These are phyloP conservation scores for Camponotus pennsylvanicus DNA, from an alignment of 1,140 invertebrate species.

Conservation along the genomic window DNA sequence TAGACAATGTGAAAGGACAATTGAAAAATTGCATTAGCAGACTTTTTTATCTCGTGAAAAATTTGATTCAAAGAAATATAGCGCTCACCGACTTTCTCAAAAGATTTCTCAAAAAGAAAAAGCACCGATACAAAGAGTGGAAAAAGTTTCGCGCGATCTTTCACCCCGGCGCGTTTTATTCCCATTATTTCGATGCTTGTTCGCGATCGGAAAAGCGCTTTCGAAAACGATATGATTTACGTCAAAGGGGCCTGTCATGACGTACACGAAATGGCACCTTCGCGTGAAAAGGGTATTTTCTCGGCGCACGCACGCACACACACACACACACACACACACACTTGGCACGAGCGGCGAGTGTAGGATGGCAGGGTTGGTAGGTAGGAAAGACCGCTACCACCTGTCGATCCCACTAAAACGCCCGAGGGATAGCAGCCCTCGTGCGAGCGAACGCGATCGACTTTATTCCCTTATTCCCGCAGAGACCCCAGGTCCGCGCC, in stretches of 20 bases:
- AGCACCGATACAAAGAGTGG: neutral
- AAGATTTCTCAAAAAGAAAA: neutral
- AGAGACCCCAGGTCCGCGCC: conserved; percentile 26
- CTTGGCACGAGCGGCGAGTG: conserved; percentile 5
- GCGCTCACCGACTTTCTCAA: neutral
- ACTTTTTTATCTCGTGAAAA: neutral
- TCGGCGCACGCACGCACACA: conserved; percentile 9
- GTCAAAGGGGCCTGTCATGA: conserved; percentile 59
- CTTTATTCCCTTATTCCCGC: conserved; percentile 62
- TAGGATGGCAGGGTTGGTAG: too few relatives aligned
- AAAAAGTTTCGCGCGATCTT: conserved; percentile 24
- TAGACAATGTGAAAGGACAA: neutral
- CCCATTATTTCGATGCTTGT: conserved; percentile 58
- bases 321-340: too few relatives aligned
- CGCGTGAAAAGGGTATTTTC: conserved; percentile 63
- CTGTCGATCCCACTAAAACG: conserved; percentile 61
- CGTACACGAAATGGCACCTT: conserved; percentile 63
- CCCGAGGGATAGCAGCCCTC: conserved; percentile 51
- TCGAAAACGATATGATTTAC: conserved; percentile 64
- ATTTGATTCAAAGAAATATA: neutral
- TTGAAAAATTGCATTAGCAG: neutral
- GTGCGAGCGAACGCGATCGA: conserved; percentile 46
- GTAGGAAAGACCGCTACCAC: conserved; percentile 58
- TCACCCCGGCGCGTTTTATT: conserved; percentile 46
- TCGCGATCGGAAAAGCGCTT: conserved; percentile 62